A percentile compares a stretch with the other conserved stretches of the same genome.
Evolutionary conservation across 2,113 vertebrate species (phyloP).

Genomic region (Galeopterus variegatus): DNA sequence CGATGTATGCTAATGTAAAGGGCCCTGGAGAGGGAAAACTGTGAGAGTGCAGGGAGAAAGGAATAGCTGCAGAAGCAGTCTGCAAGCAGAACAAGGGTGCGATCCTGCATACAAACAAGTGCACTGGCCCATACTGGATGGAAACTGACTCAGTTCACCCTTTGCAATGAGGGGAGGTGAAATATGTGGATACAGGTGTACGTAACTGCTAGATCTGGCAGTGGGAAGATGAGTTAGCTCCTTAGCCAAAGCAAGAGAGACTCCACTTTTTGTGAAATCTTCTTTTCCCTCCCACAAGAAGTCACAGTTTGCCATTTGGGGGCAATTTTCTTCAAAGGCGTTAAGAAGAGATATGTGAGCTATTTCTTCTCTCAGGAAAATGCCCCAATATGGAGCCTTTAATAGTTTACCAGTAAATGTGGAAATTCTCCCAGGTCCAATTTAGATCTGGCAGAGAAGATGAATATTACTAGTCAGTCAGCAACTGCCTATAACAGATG

Average conservation of each 20-base stretch:
- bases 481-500: conserved; percentile 79
- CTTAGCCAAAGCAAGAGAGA: conserved; percentile 44
- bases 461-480: conserved; percentile 76
- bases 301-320: conserved; percentile 68
- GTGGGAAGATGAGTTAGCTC: not conserved
- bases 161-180: not conserved
- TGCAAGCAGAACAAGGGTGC: not conserved
- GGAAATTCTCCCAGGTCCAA: conserved; percentile 81
- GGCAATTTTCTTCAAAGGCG: conserved; percentile 71
- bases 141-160: not conserved
- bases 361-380: conserved; percentile 76
- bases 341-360: conserved; percentile 72
- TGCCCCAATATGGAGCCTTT: conserved; percentile 66
- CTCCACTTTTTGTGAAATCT: conserved; percentile 28
- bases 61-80: not conserved
- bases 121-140: not conserved
- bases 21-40: not conserved
- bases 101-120: accelerated
- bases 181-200: not conserved
- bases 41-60: not conserved
- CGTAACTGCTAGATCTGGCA: not conserved
- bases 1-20: not conserved
- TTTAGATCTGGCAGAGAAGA: conserved; percentile 82
- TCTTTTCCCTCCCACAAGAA: conserved; percentile 49
- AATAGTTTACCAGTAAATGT: conserved; percentile 76